Conservation (phyloP, 1,140 invertebrate genomes). For the Artemia franciscana region DNA sequence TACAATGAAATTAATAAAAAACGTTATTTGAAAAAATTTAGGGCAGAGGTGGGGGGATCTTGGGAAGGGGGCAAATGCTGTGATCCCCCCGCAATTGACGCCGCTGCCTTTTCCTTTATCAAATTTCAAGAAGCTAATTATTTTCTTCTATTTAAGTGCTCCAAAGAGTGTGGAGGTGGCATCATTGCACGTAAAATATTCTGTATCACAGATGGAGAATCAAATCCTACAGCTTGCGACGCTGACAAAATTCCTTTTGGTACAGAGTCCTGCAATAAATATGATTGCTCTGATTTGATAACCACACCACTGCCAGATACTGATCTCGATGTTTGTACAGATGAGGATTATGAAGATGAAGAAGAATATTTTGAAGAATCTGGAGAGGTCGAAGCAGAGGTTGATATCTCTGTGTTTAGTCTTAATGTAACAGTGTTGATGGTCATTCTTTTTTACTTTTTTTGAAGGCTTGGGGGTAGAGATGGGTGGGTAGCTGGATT, state of each 20-base stretch:
- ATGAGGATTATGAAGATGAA: slow-evolving; percentile 18
- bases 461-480: too few species aligned
- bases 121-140: slow-evolving; percentile 1
- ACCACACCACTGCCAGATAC: slow-evolving; percentile 6
- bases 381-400: slow-evolving; percentile 22
- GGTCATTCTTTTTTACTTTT: too few species aligned
- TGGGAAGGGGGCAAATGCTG: too few species aligned
- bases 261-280: slow-evolving; percentile 42
- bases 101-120: too few species aligned
- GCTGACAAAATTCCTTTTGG: slow-evolving; percentile 34
- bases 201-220: slow-evolving; percentile 45
- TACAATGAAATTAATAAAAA: too few species aligned
- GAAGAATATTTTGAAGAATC: slow-evolving; percentile 20
- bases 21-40: too few species aligned
- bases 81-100: too few species aligned
- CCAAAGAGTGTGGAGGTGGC: slow-evolving; percentile 22
- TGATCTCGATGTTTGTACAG: slow-evolving; percentile 14
- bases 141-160: slow-evolving; percentile 8
- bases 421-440: too few species aligned
- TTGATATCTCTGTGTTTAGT: too few species aligned
- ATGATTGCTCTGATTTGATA: slow-evolving; percentile 17
- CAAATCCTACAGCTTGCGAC: slow-evolving; percentile 33
- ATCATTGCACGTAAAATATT: slow-evolving; percentile 42
- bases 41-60: too few species aligned
- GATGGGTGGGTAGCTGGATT: too few species aligned